Base-by-base conservation (phyloP, 2,113 vertebrate genomes). In the Plestiodon gilberti region DNA sequence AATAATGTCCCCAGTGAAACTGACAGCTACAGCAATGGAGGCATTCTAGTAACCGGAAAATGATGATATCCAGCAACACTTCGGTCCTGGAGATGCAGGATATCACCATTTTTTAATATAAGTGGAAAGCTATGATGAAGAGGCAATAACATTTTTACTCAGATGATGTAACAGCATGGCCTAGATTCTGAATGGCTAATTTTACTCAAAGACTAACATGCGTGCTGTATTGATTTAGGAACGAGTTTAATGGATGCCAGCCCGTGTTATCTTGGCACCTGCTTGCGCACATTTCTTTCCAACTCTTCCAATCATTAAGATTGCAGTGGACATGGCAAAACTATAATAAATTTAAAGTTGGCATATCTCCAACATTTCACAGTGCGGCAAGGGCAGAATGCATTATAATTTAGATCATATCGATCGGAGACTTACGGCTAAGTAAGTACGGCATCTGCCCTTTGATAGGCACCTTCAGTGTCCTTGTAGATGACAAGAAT, bases 171-270 rank as follows among this genome's bases (percentile, higher is more conserved):
- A 22, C n/a, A 38, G 22, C 57, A 23, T 35, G n/a, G 17, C n/a
- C 30, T 9, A 20, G 23, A 30, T 78, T 61, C 22, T 38, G 57
- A 62, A 62, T 62, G 77, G 57, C 33, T 78, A 38, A 22, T 71
- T 61, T 23, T 78, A 23, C n/a, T 61, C 9, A 25, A 67, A 71
- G 18, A 71, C n/a, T 22, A 15, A 18, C n/a, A 1, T 0, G 0
- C 18, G 5, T 23, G 28, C 30, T 79, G n/a, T 71, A 61, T 71
- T 71, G 52, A 48, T 61, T 23, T 22, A 43, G 30, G 1, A 5
- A 11, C 55, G 22, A 10, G 40, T 33, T 74, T 22, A 33, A 78
- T 74, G 40, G 35, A 33, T 0, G 38, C 4, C 38, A 57, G 30
- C 40, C 80, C 59, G 2, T 1, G 2, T 7, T 25, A 1, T 38